Percentiles rank a stretch among this genome's conserved stretches.
phyloP scores from a whole-genome alignment of 2,797 vertebrate genomes.

The Eleutherodactylus coqui region DNA sequence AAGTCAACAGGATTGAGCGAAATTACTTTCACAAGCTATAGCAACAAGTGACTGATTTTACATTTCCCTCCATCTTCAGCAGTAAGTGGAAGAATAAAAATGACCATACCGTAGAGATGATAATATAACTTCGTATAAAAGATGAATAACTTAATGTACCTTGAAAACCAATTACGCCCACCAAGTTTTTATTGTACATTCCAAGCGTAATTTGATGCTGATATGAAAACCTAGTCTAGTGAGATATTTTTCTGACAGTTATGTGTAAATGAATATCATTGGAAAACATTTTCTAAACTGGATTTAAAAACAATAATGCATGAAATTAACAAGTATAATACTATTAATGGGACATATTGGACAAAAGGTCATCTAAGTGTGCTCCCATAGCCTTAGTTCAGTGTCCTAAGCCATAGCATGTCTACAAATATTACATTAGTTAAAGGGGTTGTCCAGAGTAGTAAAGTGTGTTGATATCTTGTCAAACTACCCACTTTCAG shows the following conservation, averaged over 20 bases:
- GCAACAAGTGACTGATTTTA: slow-evolving; percentile 33
- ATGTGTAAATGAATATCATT: neutral
- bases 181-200: slow-evolving; percentile 12
- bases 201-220: neutral
- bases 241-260: neutral
- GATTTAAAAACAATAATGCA: neutral
- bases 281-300: neutral
- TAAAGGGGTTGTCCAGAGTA: too few species aligned
- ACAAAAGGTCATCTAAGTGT: neutral
- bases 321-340: neutral
- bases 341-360: neutral
- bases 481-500: too few species aligned
- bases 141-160: slow-evolving; percentile 31
- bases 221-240: neutral
- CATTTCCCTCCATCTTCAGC: neutral
- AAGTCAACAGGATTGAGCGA: neutral
- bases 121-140: slow-evolving; percentile 10
- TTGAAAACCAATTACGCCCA: slow-evolving; percentile 48
- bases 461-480: too few species aligned
- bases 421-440: too few species aligned
- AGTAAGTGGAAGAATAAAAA: slow-evolving; percentile 29
- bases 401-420: too few species aligned
- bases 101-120: slow-evolving; percentile 31
- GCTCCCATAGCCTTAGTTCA: too few species aligned
- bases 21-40: slow-evolving; percentile 4